Evolutionary conservation across 1,140 invertebrate genomes (phyloP).

Genomic region (Magallana gigas): DNA sequence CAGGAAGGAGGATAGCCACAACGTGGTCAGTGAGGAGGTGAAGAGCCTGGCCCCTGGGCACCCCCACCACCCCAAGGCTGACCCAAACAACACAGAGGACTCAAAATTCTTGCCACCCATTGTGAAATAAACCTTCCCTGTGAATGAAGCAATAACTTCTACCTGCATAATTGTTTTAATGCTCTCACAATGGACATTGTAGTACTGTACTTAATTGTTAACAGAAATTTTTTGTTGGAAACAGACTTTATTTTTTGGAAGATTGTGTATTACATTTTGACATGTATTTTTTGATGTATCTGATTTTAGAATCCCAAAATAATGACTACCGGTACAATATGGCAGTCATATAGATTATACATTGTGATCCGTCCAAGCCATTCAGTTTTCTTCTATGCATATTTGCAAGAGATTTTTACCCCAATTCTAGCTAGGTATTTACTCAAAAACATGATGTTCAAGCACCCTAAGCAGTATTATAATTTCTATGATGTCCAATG

Average conservation of each 20-base stretch:
- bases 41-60: constrained; percentile 37
- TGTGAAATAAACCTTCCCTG: constrained; percentile 41
- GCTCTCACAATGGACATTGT: not conserved
- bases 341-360: not conserved
- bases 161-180: not conserved
- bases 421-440: constrained; percentile 8
- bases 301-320: too few species aligned
- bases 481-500: not conserved
- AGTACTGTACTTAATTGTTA: not conserved
- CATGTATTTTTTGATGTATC: too few species aligned
- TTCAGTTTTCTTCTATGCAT: constrained; percentile 15
- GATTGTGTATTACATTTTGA: too few species aligned
- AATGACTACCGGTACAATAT: not conserved
- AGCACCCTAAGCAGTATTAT: constrained; percentile 17
- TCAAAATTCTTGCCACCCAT: constrained; percentile 61
- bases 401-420: not conserved
- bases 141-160: not conserved
- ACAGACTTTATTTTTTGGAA: too few species aligned
- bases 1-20: constrained; percentile 47
- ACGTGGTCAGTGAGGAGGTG: constrained; percentile 47
- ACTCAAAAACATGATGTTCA: not conserved
- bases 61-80: constrained; percentile 33
- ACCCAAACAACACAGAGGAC: constrained; percentile 42
- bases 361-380: not conserved
- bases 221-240: too few species aligned